These are phyloP conservation scores for Paedocypris sp. DNA, from an alignment of 2,113 vertebrate species.

Conservation along the genomic window DNA sequence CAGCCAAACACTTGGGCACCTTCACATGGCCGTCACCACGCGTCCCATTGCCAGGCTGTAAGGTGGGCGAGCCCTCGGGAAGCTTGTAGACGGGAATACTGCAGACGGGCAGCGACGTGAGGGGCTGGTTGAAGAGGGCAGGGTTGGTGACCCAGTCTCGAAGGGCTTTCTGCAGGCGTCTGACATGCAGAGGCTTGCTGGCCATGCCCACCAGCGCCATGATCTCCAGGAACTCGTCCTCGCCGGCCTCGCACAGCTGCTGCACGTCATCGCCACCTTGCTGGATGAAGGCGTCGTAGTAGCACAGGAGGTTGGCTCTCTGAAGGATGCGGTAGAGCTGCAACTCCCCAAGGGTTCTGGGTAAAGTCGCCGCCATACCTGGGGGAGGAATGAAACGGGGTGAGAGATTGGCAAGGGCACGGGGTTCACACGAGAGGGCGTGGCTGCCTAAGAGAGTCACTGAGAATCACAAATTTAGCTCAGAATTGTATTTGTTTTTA, in stretches of 20 bases:
- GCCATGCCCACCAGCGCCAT: slow-evolving; percentile 98
- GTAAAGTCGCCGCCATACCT: slow-evolving; percentile 89
- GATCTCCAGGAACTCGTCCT: slow-evolving; percentile 97
- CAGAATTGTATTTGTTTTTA: too few relatives aligned
- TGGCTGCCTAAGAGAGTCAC: too few relatives aligned
- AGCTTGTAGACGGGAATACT: slow-evolving; percentile 97
- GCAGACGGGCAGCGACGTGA: slow-evolving; percentile 89
- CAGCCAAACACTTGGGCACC: slow-evolving; percentile 69
- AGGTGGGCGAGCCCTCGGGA: slow-evolving; percentile 74
- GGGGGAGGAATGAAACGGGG: slow-evolving; percentile 17
- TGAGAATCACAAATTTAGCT: too few relatives aligned
- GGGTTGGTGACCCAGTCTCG: slow-evolving; percentile 98
- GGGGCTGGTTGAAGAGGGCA: slow-evolving; percentile 90
- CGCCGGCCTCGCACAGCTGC: slow-evolving; percentile 94
- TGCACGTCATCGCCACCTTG: slow-evolving; percentile 97
- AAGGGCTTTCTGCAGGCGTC: slow-evolving; percentile 89
- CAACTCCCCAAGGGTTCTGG: slow-evolving; percentile 92
- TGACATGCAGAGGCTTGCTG: slow-evolving; percentile 91
- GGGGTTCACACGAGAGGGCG: slow-evolving; percentile 37
- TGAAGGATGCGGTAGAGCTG: slow-evolving; percentile 94
- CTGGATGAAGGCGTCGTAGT: slow-evolving; percentile 96
- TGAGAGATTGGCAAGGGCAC: slow-evolving; percentile 8
- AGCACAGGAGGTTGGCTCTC: slow-evolving; percentile 88
- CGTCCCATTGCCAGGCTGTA: slow-evolving; percentile 61
- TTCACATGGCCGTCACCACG: slow-evolving; percentile 67